These are phyloP conservation scores for Stegastes partitus DNA, from an alignment of 2,113 vertebrate genomes.

Conservation along the genomic window DNA sequence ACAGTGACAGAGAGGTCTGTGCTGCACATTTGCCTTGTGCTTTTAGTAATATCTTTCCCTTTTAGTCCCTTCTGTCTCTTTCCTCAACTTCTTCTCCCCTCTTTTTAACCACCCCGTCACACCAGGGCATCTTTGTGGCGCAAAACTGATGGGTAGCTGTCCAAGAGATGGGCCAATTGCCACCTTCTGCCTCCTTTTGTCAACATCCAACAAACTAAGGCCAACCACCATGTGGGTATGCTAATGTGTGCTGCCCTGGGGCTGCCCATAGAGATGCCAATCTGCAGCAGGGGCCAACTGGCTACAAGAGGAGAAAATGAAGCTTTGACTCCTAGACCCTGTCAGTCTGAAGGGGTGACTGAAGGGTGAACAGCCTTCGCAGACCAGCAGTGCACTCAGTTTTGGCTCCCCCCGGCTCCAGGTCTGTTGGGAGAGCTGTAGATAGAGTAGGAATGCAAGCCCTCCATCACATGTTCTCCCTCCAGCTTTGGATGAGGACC, in stretches of 20 bases:
- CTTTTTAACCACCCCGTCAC: constrained; percentile 23
- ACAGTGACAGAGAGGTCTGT: constrained; percentile 19
- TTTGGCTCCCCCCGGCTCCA: constrained; percentile 15
- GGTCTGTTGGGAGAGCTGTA: not conserved
- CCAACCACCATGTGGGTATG: constrained; percentile 64
- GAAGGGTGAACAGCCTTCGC: constrained; percentile 47
- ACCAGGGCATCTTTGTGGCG: constrained; percentile 61
- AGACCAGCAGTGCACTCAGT: constrained; percentile 26
- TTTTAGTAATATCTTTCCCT: constrained; percentile 10
- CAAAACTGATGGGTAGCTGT: constrained; percentile 58
- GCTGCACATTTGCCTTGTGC: constrained; percentile 42
- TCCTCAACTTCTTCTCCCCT: not conserved
- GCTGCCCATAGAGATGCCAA: constrained; percentile 61
- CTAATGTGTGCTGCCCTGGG: constrained; percentile 63
- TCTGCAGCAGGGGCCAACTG: constrained; percentile 42
- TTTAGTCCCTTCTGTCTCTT: constrained; percentile 4
- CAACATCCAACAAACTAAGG: constrained; percentile 54
- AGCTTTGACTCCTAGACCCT: constrained; percentile 60
- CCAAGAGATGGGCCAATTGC: constrained; percentile 52
- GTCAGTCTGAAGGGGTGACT: constrained; percentile 57
- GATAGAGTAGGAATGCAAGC: constrained; percentile 11
- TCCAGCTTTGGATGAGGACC: constrained; percentile 22
- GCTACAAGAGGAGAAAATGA: constrained; percentile 41
- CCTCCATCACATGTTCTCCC: constrained; percentile 38
- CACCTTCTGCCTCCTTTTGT: constrained; percentile 66